A percentile compares a stretch with the other conserved stretches of the same genome.
Conservation (phyloP, 2,113 vertebrate species). For the Potamarius usumacintae region DNA sequence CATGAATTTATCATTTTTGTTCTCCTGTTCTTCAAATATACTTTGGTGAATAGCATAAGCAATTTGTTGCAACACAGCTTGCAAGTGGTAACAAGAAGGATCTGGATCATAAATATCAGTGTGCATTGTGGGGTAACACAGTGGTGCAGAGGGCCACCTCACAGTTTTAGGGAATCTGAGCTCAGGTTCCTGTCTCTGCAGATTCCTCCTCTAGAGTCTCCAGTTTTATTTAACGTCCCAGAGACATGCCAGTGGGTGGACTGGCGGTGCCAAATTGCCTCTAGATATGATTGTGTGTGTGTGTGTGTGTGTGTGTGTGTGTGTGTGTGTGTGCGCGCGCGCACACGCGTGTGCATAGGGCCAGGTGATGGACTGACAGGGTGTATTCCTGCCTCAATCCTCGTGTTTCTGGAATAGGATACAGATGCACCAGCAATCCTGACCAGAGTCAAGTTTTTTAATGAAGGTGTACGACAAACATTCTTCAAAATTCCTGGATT, state of each 20-base stretch:
- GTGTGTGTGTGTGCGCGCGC: background rate
- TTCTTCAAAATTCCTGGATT: background rate
- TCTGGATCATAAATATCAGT: background rate
- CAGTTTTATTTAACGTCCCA: background rate
- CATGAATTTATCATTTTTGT: background rate
- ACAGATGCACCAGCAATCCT: background rate
- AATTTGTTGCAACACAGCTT: background rate
- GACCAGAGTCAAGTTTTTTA: background rate
- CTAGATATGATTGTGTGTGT: background rate
- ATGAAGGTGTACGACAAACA: background rate
- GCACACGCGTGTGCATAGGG: no score
- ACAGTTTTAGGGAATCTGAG: background rate
- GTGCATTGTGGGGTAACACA: background rate
- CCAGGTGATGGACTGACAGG: background rate
- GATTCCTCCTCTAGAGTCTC: background rate
- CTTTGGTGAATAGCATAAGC: background rate
- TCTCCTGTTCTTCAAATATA: background rate
- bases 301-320: background rate
- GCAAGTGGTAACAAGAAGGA: background rate
- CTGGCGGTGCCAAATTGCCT: background rate
- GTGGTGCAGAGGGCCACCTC: background rate
- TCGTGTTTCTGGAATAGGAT: background rate
- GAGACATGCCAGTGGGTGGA: background rate
- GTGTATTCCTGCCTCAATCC: background rate
- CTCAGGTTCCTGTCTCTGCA: background rate